Conservation (phyloP, 2,888 invertebrate species). For the Oasisia sp. region DNA sequence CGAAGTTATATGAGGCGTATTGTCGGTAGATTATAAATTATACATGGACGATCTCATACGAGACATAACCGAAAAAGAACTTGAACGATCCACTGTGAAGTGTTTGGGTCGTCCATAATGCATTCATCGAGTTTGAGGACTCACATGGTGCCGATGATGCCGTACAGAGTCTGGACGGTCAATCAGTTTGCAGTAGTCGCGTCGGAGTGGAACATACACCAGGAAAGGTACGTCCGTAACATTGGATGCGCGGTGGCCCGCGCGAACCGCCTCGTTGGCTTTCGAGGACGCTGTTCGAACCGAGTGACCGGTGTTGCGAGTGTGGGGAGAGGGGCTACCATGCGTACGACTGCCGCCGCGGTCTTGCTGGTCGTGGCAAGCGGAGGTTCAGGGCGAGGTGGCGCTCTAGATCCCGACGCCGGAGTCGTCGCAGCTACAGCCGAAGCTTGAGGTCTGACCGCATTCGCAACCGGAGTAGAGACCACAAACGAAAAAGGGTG, state of each 20-base stretch:
- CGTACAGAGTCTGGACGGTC: slow-evolving; percentile 83
- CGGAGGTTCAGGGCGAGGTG: slow-evolving; percentile 2
- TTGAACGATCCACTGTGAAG: slow-evolving; percentile 47
- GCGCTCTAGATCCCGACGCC: background rate
- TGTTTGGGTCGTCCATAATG: slow-evolving; percentile 67
- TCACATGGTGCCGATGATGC: slow-evolving; percentile 88
- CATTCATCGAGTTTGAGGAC: slow-evolving; percentile 90
- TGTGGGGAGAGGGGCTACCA: slow-evolving; percentile 94
- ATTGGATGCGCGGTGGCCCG: slow-evolving; percentile 35
- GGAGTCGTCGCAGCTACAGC: slow-evolving; percentile 14
- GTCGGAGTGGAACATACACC: slow-evolving; percentile 93
- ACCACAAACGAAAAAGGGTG: background rate
- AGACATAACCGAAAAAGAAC: slow-evolving; percentile 41
- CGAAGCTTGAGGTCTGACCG: slow-evolving; percentile 6
- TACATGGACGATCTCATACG: slow-evolving; percentile 41
- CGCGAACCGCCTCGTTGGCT: slow-evolving; percentile 30
- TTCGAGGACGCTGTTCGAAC: slow-evolving; percentile 77
- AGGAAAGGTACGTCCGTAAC: slow-evolving; percentile 71
- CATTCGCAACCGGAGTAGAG: background rate
- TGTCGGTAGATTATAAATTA: slow-evolving; percentile 35
- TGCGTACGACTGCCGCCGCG: slow-evolving; percentile 81
- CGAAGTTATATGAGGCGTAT: background rate
- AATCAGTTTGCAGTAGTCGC: slow-evolving; percentile 80
- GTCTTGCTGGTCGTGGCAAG: slow-evolving; percentile 31
- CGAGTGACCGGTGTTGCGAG: slow-evolving; percentile 92